Conservation (phyloP, 2,113 vertebrate species). For the Capra hircus region DNA sequence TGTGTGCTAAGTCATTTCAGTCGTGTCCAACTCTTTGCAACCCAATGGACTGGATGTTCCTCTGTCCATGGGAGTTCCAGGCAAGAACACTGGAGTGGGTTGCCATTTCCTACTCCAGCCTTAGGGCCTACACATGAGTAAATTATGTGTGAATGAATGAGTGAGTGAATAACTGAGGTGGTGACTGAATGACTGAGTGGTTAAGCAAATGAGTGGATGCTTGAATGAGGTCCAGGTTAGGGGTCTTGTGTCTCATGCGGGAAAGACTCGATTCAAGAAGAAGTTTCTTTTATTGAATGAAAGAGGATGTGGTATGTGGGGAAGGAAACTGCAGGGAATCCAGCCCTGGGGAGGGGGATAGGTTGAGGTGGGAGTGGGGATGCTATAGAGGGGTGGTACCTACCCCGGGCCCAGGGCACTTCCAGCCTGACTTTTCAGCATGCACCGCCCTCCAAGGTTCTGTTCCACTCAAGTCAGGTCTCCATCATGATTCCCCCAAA, state of each 20-base stretch:
- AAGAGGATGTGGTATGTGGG: neutral
- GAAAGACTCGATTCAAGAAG: neutral
- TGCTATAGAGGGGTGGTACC: fast-evolving
- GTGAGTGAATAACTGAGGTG: neutral
- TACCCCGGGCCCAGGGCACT: neutral
- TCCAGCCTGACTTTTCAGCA: neutral
- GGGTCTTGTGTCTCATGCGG: neutral
- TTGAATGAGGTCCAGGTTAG: neutral
- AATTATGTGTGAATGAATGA: neutral
- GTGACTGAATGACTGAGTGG: neutral
- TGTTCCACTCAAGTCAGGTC: neutral
- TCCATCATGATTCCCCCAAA: neutral
- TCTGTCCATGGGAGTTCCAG: neutral
- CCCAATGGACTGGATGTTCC: neutral
- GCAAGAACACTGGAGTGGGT: neutral
- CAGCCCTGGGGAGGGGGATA: neutral
- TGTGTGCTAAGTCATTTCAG: neutral
- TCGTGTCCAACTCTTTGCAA: neutral
- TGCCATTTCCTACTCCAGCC: neutral
- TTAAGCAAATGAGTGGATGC: neutral
- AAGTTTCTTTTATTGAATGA: neutral
- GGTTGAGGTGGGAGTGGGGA: neutral
- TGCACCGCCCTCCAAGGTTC: neutral
- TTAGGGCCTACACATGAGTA: neutral
- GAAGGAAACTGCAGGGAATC: neutral